Base-by-base conservation (phyloP, 2,888 invertebrate genomes). In the Dryobota labecula region DNA sequence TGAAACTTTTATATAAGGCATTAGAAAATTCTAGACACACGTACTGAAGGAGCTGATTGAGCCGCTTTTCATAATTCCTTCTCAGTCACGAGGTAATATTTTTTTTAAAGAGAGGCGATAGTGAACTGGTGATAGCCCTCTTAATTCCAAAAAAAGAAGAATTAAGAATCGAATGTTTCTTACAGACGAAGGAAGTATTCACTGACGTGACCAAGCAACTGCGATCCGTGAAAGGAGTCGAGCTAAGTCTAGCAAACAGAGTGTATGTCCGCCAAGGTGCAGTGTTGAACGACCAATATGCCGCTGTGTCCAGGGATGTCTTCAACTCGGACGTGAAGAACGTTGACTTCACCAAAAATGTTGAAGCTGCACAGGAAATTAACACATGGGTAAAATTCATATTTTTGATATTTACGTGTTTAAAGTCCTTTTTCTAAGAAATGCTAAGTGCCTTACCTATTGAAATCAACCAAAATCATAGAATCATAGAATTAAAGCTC, bases 341-440 rank as follows among this genome's bases (percentile, higher is more conserved):
- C 27, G 77, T 98, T 0, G 92, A 98, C 84, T 98, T 98, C 81
- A 66, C 64, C 0, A 83, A 96, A 27, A 91, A 94, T 0, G 73
- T 61, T 0, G 89, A 88, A 11, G 94, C 97, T 3, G 96, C 96
- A 0, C 82, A 92, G 0, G 94, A 91, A 13, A 98, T 99, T 62
- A 99, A 99, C 88, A 76, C 89, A 0, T 99, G 98, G 98, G 98
- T 95, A 89, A 86, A 20, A 41, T 13, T 3, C 8, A 3, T 38
- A 27, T 33, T 24, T 20, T 53, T 45, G 0, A 33, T 36, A 45
- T 13, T 20, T 9, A 27, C 11, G 2, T 41, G 51, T 45, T 41
- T 11, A 43, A 43, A 24, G 13, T 30, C 15, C 0, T 11, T 4
- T 54, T 24, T 18, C 0, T n/a, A 51, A 6, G 27, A 67, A 27